Percentiles rank a stretch among this genome's conserved stretches.
Evolutionary conservation across 2,888 invertebrate genomes (phyloP).

Genomic region (Thalpophila matura): DNA sequence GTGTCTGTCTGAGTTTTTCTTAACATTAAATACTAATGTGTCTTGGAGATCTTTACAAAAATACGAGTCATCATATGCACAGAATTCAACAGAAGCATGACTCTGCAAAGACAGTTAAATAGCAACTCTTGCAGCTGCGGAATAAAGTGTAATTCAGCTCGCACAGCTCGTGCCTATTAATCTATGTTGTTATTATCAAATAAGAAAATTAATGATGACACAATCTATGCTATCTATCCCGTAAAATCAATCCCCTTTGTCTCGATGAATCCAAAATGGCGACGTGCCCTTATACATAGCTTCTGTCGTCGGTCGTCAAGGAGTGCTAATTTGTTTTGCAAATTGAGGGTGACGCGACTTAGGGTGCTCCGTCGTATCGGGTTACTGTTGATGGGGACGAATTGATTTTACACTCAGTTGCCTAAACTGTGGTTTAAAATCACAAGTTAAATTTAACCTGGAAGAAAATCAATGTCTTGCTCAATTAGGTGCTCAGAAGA

Average conservation of each 20-base stretch:
- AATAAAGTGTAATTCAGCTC: no score
- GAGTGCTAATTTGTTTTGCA: constrained; percentile 87
- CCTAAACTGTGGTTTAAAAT: constrained; percentile 49
- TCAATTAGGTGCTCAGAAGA: constrained; percentile 11
- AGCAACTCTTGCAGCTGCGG: no score
- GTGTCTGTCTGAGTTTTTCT: constrained; percentile 38
- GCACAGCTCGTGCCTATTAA: no score
- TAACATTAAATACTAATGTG: constrained; percentile 16
- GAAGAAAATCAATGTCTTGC: constrained; percentile 11
- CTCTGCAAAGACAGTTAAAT: no score
- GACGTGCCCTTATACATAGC: constrained; percentile 18
- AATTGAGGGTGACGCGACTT: constrained; percentile 83
- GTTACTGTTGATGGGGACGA: constrained; percentile 61
- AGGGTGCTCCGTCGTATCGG: constrained; percentile 53
- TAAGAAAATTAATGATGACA: no score
- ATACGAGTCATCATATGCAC: no score
- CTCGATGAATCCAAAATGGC: constrained; percentile 53
- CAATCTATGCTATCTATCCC: no score
- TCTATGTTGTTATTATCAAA: no score
- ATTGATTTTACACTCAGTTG: constrained; percentile 65
- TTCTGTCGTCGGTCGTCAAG: constrained; percentile 75
- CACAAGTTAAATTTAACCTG: constrained; percentile 22
- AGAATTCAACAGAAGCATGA: no score
- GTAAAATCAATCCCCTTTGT: constrained; percentile 26
- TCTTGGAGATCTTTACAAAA: not conserved